Conservation (phyloP, 2,888 invertebrate genomes). For the Venusia cambrica region DNA sequence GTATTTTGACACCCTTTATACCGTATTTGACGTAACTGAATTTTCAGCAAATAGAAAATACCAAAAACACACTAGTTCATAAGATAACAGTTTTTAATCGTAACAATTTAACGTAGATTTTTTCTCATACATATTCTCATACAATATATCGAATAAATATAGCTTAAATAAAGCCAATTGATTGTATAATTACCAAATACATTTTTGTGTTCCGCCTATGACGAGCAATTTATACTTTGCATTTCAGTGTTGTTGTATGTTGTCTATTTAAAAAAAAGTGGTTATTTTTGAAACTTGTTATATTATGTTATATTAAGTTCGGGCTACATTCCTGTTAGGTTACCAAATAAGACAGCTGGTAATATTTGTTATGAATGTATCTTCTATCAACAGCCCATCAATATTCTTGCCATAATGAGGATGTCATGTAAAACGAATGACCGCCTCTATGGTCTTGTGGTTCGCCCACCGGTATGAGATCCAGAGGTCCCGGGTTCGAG, state of each 20-base stretch:
- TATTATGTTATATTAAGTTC: slow-evolving; percentile 14
- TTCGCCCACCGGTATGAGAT: too few relatives aligned
- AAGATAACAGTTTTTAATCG: slow-evolving; percentile 13
- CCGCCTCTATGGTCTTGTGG: too few relatives aligned
- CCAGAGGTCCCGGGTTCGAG: too few relatives aligned
- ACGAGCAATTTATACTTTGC: slow-evolving; percentile 23
- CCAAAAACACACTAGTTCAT: slow-evolving; percentile 12
- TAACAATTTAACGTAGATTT: slow-evolving; percentile 1
- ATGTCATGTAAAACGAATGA: too few relatives aligned
- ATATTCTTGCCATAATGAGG: too few relatives aligned
- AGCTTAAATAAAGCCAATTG: slow-evolving; percentile 3
- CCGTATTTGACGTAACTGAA: slow-evolving; percentile 17
- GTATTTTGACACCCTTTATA: too few relatives aligned
- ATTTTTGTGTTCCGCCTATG: slow-evolving; percentile 28
- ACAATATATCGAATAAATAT: slow-evolving; percentile 2
- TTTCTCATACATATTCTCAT: slow-evolving; percentile 6
- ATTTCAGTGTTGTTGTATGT: slow-evolving; percentile 21
- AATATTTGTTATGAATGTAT: too few relatives aligned
- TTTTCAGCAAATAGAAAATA: slow-evolving; percentile 12
- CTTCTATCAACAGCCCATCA: too few relatives aligned
- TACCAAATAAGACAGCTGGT: too few relatives aligned
- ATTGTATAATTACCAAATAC: slow-evolving; percentile 12
- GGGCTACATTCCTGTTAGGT: too few relatives aligned
- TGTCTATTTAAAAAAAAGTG: slow-evolving; percentile 8
- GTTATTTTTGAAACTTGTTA: slow-evolving; percentile 7